phyloP scores from a whole-genome alignment of 2,888 invertebrate genomes.

The Thymelicus acteon region DNA sequence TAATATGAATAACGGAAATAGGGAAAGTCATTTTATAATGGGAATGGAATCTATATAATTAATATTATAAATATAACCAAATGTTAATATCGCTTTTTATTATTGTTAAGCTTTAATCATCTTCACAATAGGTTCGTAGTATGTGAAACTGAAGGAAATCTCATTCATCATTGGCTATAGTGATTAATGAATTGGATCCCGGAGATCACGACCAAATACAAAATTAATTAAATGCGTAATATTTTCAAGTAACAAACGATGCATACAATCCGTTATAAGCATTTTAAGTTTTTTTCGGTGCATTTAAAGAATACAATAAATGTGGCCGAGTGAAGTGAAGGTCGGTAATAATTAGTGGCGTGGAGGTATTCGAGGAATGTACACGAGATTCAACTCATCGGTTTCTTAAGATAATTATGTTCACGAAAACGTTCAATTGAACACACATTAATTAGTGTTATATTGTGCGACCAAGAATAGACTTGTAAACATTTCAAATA shows the following conservation, averaged over 20 bases:
- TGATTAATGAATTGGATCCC: too few relatives aligned
- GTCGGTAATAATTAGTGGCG: constrained; percentile 62
- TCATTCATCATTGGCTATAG: too few relatives aligned
- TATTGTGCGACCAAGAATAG: constrained; percentile 28
- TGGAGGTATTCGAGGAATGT: constrained; percentile 68
- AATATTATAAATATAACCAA: too few relatives aligned
- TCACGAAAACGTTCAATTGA: constrained; percentile 56
- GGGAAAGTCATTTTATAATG: too few relatives aligned
- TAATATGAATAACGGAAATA: too few relatives aligned
- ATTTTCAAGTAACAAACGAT: too few relatives aligned
- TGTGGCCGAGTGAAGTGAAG: constrained; percentile 49
- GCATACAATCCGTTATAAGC: neutral
- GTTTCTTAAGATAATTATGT: constrained; percentile 61
- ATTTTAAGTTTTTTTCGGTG: constrained; percentile 2
- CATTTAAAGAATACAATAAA: constrained; percentile 27
- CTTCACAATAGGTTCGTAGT: too few relatives aligned
- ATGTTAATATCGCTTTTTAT: too few relatives aligned
- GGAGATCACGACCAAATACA: too few relatives aligned
- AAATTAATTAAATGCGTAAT: too few relatives aligned
- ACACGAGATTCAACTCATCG: constrained; percentile 64
- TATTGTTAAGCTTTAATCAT: neutral
- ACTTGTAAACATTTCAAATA: neutral
- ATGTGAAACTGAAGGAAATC: too few relatives aligned
- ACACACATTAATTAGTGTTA: constrained; percentile 43
- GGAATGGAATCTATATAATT: too few relatives aligned